phyloP scores from a whole-genome alignment of 2,888 invertebrate genomes.

The Phorcus lineatus region DNA sequence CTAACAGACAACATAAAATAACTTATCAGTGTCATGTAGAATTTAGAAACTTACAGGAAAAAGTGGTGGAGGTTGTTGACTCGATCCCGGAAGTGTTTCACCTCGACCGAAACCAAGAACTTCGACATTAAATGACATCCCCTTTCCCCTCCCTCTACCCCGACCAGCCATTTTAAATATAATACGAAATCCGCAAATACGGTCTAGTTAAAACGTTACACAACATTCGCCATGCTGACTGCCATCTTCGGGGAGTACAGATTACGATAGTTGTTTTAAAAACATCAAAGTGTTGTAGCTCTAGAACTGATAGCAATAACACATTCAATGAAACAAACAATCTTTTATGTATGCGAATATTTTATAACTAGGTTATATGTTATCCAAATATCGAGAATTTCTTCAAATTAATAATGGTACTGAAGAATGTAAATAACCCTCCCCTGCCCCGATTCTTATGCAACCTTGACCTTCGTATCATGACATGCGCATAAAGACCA shows the following conservation, averaged over 20 bases:
- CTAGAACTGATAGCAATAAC: no score
- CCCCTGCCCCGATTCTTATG: background rate
- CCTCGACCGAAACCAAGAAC: conserved; percentile 71
- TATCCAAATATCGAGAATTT: background rate
- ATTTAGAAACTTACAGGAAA: conserved; percentile 59
- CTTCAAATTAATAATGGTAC: no score
- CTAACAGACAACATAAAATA: background rate
- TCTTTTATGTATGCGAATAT: no score
- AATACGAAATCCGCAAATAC: background rate
- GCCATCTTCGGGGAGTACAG: background rate
- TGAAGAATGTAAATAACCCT: background rate
- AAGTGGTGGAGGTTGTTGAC: conserved; percentile 70
- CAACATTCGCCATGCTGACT: background rate
- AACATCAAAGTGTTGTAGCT: no score
- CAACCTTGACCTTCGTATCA: conserved; percentile 6
- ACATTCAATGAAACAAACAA: no score
- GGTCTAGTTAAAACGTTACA: background rate
- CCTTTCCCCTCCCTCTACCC: conserved; percentile 70
- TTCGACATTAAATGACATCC: conserved; percentile 71
- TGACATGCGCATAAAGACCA: background rate
- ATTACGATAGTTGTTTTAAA: background rate
- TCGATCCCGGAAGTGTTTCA: conserved; percentile 67
- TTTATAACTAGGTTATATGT: background rate
- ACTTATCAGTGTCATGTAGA: background rate
- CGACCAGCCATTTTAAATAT: conserved; percentile 62